Evolutionary conservation across 2,113 vertebrate genomes (phyloP).

Genomic region (Conger conger): DNA sequence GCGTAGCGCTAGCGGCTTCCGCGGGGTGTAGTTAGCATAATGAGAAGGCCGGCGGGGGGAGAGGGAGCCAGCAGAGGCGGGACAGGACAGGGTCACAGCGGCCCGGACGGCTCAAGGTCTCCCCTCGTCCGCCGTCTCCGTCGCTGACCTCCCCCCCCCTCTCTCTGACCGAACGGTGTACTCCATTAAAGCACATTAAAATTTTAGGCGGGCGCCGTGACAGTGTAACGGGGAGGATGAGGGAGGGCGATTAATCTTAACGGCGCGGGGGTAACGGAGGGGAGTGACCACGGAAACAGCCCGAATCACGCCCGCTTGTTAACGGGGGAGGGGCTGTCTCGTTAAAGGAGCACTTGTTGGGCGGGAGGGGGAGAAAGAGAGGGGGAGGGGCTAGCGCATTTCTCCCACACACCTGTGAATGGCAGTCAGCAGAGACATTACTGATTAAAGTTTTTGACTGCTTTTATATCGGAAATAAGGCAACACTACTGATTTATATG

Average conservation of each 20-base stretch:
- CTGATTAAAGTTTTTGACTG: too few relatives aligned
- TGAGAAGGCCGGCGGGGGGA: constrained; percentile 45
- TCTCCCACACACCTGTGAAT: not conserved
- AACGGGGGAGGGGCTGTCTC: not conserved
- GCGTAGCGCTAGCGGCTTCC: constrained; percentile 34
- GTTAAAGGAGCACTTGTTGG: not conserved
- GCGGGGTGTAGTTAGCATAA: constrained; percentile 48
- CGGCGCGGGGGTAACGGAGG: constrained; percentile 30
- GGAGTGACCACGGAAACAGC: not conserved
- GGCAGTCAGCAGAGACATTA: not conserved
- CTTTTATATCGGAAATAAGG: too few relatives aligned
- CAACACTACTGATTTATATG: too few relatives aligned
- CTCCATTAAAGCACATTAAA: constrained; percentile 40
- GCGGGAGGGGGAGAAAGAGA: not conserved
- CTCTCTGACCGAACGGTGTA: constrained; percentile 42
- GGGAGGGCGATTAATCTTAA: constrained; percentile 45
- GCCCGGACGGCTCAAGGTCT: constrained; percentile 4
- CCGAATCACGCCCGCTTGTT: not conserved
- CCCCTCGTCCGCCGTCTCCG: not conserved
- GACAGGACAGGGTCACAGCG: constrained; percentile 39
- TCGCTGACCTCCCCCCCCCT: constrained; percentile 37
- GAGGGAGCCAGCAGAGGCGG: constrained; percentile 34
- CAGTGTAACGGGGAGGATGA: constrained; percentile 40
- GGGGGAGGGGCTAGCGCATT: not conserved
- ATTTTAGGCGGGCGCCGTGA: constrained; percentile 40